phyloP scores from a whole-genome alignment of 2,113 vertebrate genomes.

The Lasiurus cinereus region DNA sequence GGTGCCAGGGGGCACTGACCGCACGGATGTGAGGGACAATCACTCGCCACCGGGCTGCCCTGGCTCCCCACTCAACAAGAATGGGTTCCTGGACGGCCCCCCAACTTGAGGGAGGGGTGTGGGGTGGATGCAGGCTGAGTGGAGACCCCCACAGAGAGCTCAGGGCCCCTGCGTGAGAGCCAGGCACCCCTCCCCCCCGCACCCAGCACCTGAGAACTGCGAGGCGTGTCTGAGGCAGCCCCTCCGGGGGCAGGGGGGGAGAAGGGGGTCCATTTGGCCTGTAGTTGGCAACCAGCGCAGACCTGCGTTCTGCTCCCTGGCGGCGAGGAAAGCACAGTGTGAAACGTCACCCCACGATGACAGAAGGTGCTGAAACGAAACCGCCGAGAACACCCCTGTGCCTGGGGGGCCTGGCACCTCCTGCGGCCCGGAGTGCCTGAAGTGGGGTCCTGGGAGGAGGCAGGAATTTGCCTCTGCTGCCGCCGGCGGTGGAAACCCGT shows the following conservation, averaged over 20 bases:
- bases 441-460: constrained; percentile 83
- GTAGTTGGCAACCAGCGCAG: constrained; percentile 37
- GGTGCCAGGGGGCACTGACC: background rate
- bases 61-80: background rate
- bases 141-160: background rate
- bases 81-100: background rate
- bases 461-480: constrained; percentile 80
- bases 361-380: constrained; percentile 78
- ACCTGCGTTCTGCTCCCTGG: background rate
- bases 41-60: background rate
- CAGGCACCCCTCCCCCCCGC: background rate
- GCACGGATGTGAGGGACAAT: background rate
- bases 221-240: background rate
- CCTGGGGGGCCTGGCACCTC: constrained; percentile 68
- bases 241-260: background rate
- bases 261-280: background rate
- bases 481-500: constrained; percentile 82
- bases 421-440: constrained; percentile 84
- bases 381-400: constrained; percentile 79
- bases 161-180: background rate
- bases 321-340: constrained; percentile 53
- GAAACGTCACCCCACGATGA: constrained; percentile 78
- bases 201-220: background rate
- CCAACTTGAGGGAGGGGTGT: background rate
- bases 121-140: background rate